Evolutionary conservation across 2,888 invertebrate species (phyloP).

Genomic region (Macroteleia sp.): DNA sequence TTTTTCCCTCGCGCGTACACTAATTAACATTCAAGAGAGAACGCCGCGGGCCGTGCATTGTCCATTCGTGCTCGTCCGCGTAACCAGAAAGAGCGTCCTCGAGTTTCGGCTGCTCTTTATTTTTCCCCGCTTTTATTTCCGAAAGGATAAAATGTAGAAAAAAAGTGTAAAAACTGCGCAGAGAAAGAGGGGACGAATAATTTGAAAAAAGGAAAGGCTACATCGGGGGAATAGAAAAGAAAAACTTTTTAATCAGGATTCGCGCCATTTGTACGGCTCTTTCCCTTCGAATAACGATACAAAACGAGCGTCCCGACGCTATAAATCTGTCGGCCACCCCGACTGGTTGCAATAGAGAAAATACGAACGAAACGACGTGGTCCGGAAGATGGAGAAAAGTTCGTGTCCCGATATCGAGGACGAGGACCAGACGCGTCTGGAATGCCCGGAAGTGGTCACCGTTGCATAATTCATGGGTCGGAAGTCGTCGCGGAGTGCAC

Average conservation of each 20-base stretch:
- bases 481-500: constrained; percentile 68
- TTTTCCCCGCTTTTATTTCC: constrained; percentile 34
- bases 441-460: constrained; percentile 69
- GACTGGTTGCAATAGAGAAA: not conserved
- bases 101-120: constrained; percentile 41
- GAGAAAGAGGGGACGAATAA: constrained; percentile 13
- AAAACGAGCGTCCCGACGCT: constrained; percentile 71
- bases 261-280: constrained; percentile 66
- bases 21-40: constrained; percentile 59
- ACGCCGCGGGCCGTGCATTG: constrained; percentile 47
- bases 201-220: constrained; percentile 17
- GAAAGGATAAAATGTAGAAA: not conserved
- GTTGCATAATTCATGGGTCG: constrained; percentile 76
- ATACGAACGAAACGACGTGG: constrained; percentile 27
- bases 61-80: constrained; percentile 40
- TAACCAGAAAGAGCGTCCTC: constrained; percentile 41
- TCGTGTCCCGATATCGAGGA: constrained; percentile 22
- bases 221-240: constrained; percentile 28
- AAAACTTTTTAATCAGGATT: constrained; percentile 75
- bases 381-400: constrained; percentile 63
- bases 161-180: not conserved
- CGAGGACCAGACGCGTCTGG: constrained; percentile 42
- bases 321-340: constrained; percentile 68
- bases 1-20: constrained; percentile 27
- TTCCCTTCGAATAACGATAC: constrained; percentile 70